These are phyloP conservation scores for Alloplasta piceator DNA, from an alignment of 2,888 invertebrate species.

Conservation along the genomic window DNA sequence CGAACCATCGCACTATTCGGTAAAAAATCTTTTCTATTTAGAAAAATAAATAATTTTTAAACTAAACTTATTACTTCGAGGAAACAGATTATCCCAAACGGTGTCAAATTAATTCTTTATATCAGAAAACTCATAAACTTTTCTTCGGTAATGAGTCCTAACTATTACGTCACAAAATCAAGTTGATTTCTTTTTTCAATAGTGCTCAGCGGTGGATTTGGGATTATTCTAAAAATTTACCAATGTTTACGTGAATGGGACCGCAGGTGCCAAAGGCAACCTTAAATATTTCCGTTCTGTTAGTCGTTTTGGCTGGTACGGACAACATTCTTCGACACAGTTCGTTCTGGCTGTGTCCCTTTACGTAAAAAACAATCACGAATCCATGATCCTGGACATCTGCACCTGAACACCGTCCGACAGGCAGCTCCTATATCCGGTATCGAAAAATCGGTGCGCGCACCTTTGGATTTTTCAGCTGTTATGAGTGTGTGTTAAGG, in stretches of 20 bases:
- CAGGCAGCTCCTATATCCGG: constrained; percentile 94
- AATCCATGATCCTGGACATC: constrained; percentile 85
- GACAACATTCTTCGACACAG: constrained; percentile 93
- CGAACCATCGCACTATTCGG: no score
- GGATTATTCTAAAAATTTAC: constrained; percentile 71
- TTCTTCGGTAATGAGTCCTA: background rate
- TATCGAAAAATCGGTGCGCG: constrained; percentile 91
- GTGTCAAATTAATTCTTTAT: no score
- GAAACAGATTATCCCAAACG: no score
- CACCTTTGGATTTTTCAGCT: constrained; percentile 44
- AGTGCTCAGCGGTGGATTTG: background rate
- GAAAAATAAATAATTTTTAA: no score
- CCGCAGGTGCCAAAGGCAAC: constrained; percentile 96
- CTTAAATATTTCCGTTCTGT: constrained; percentile 87
- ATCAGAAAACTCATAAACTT: background rate
- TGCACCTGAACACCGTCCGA: constrained; percentile 96
- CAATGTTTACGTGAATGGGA: constrained; percentile 94
- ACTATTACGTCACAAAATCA: no score
- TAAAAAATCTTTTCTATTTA: background rate
- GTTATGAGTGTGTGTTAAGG: background rate
- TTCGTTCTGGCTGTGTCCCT: constrained; percentile 97
- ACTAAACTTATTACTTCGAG: background rate
- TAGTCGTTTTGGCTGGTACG: constrained; percentile 87
- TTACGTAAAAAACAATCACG: constrained; percentile 96
- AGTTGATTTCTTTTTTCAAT: background rate